Evolutionary conservation across 2,888 invertebrate genomes (phyloP).

Genomic region (Mesorhabditis belari): DNA sequence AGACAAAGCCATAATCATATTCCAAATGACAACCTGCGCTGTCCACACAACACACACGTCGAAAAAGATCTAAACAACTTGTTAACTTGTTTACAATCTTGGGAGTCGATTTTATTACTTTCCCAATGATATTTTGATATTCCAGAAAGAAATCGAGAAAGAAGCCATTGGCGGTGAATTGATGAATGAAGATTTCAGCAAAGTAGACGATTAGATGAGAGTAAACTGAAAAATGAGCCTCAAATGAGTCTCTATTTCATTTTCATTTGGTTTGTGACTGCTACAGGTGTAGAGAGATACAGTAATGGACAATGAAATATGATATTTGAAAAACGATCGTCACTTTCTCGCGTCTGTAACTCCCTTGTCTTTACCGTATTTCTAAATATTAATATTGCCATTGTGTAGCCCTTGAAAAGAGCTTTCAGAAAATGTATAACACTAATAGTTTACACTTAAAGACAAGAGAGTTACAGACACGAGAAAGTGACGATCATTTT

Average conservation of each 20-base stretch:
- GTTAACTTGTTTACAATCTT: background rate
- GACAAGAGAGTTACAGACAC: no score
- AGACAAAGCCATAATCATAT: background rate
- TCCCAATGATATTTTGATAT: background rate
- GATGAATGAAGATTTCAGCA: background rate
- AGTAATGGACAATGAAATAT: no score
- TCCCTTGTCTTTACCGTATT: no score
- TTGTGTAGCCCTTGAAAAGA: no score
- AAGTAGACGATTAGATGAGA: background rate
- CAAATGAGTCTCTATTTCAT: background rate
- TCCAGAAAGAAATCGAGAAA: background rate
- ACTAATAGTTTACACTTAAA: no score
- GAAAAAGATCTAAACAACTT: background rate
- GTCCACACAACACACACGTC: background rate
- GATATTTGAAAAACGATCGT: no score
- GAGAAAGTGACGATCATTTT: no score
- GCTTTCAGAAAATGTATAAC: no score
- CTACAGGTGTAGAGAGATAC: no score
- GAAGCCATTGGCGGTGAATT: background rate
- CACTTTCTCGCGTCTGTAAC: no score
- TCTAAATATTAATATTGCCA: no score
- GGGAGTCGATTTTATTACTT: background rate
- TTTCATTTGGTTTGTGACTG: no score
- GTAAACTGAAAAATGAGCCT: background rate
- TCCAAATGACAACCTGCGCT: background rate